Evolutionary conservation across 53 echinoderm and acorn worm species (phyloP), one percentile per base, ranked within the genome.

Genomic region (Paracentrotus lividus): DNA sequence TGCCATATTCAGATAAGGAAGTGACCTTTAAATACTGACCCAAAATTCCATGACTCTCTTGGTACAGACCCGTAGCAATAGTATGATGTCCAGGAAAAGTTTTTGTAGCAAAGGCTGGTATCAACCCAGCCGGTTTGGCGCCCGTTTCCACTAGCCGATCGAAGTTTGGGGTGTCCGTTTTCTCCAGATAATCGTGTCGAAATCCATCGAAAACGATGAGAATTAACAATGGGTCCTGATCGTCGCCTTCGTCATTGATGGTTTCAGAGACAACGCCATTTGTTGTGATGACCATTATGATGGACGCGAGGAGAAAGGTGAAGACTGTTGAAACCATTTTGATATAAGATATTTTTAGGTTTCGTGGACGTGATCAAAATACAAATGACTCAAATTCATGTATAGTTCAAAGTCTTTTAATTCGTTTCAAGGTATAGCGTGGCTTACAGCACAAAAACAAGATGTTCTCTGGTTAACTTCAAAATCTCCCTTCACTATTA

Each of bases 11-110:
- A n/a, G n/a, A n/a, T n/a, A n/a, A n/a, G n/a, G n/a, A n/a, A n/a
- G n/a, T n/a, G n/a, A n/a, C n/a, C n/a, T n/a, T n/a, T n/a, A n/a
- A 45, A 55, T 34, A 64, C 81, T 56, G 18, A 92, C 97, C 97
- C 3, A 97, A 90, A 4, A 97, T 93, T 27, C 97, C 97, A 36
- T 97, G 97, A 24, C 84, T 93, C 85, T 97, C 97, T 77, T 97
- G 94, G 51, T 96, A 97, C 27, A 96, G 42, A 24, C 97, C 97
- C 0, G 97, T 97, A 47, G 84, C 96, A 55, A 97, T 93, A 15
- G 96, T 94, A 69, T 95, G 95, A 38, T 97, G 97, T 33, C 96
- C 96, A 2, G 97, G 97, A 77, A 96, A 97, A 13, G 97, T 97
- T 90, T 97, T 97, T 54, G 97, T 93, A 14, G 91, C 75, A 26